Evolutionary conservation across 2,113 vertebrate species (phyloP).

Genomic region (Thunnus maccoyii): DNA sequence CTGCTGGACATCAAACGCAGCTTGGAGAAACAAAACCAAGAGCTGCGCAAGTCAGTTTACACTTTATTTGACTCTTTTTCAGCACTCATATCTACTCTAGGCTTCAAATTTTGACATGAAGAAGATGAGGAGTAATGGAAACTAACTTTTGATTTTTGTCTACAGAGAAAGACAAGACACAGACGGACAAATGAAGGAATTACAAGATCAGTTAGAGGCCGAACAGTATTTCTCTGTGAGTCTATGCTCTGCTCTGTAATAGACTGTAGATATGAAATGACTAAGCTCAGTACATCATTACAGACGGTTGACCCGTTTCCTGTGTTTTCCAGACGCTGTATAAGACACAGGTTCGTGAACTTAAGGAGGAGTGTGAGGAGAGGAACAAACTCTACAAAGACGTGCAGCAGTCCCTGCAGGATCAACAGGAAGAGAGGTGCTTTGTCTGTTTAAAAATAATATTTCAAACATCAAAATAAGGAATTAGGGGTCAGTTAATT

Average conservation of each 20-base stretch:
- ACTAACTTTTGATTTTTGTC: background rate
- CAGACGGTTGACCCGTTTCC: background rate
- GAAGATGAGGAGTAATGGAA: background rate
- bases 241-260: slow-evolving; percentile 36
- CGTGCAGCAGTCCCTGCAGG: slow-evolving; percentile 93
- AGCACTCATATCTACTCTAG: background rate
- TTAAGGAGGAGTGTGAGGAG: slow-evolving; percentile 99
- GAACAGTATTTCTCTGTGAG: slow-evolving; percentile 99
- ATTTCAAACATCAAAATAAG: background rate
- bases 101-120: background rate
- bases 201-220: slow-evolving; percentile 98
- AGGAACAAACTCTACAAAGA: slow-evolving; percentile 96
- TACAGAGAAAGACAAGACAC: slow-evolving; percentile 96
- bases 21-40: slow-evolving; percentile 96
- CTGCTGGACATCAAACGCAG: slow-evolving; percentile 95
- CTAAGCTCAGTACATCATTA: background rate
- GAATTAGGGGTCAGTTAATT: background rate
- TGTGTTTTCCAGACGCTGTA: slow-evolving; percentile 91
- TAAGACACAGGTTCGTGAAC: slow-evolving; percentile 97
- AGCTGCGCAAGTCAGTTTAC: slow-evolving; percentile 92
- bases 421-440: slow-evolving; percentile 96
- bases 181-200: slow-evolving; percentile 98
- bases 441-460: background rate
- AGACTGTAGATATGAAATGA: background rate
- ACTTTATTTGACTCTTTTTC: background rate